Evolutionary conservation across 2,888 invertebrate genomes (phyloP), one percentile per base, ranked within the genome.

Genomic region (Aradus depressus): DNA sequence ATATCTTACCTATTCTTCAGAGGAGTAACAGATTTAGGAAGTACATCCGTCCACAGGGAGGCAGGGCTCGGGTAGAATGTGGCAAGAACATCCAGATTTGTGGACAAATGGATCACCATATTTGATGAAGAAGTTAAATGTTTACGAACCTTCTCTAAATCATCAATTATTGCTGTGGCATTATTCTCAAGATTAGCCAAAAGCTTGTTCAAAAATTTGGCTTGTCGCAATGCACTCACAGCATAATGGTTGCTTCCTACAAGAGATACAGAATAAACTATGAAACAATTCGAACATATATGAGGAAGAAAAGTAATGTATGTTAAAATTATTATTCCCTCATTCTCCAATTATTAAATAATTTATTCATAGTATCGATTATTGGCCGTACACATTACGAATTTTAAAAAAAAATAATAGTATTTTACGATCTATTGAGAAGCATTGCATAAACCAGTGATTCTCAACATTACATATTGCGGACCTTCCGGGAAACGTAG

Each of bases 141-240:
- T 38, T 68, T 67, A 54, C 83, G 73, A 1, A 86, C 69, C 4
- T 67, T 65, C 57, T 77, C 75, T 18, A 84, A 72, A 42, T 76
- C 74, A 32, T 75, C 74, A 38, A 66, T 62, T 4, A 76, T 63
- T 6, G 73, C 70, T 0, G 71, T 72, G 22, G 68, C 66, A 4
- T 64, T 64, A 18, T 73, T 72, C 53, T 72, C 73, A 39, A 84
- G 64, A 50, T 72, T 71, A 49, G 77, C 74, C n/a, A 83, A 63
- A 14, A 88, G 64, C 6, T 76, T 71, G 5, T 76, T 78, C 19
- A 91, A 72, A 67, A 90, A 90, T 58, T 76, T 76, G 53, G 82
- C 80, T 63, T 91, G 90, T 0, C 81, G 72, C 14, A 90, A 66
- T 61, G 88, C 77, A 41, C 83, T 81, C 59, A 75, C 74, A 59